Conservation (phyloP, 2,113 vertebrate genomes). For the Pollachius pollachius region DNA sequence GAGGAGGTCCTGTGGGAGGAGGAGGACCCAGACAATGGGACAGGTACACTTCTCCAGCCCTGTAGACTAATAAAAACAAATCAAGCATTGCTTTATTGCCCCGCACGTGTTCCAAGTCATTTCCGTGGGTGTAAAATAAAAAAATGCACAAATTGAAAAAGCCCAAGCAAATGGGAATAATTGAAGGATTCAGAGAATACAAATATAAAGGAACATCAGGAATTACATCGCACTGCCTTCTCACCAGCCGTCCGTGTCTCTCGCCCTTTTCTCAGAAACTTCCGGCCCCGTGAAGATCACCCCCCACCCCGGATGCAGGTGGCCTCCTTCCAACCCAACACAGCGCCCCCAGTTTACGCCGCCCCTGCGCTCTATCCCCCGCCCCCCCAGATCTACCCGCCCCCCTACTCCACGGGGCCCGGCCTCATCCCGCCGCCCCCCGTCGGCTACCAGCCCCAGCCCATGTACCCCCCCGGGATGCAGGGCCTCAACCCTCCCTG, state of each 20-base stretch:
- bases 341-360: conserved; percentile 46
- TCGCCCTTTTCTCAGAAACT: conserved; percentile 35
- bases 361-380: conserved; percentile 52
- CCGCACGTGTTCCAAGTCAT: neutral
- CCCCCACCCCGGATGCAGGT: conserved; percentile 37
- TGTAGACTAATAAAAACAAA: neutral
- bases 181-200: too few species aligned
- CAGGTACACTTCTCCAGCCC: conserved; percentile 30
- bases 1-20: neutral
- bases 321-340: conserved; percentile 30
- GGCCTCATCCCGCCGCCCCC: conserved; percentile 86
- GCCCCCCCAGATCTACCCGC: conserved; percentile 57
- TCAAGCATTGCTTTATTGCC: neutral
- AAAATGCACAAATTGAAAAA: too few species aligned
- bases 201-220: too few species aligned
- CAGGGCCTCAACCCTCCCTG: conserved; percentile 79
- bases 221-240: neutral
- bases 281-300: conserved; percentile 51
- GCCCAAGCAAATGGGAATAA: too few species aligned
- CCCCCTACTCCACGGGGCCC: conserved; percentile 58
- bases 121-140: too few species aligned
- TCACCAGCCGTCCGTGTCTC: neutral
- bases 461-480: conserved; percentile 79
- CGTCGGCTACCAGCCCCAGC: conserved; percentile 84
- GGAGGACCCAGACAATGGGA: conserved; percentile 58